Conservation (phyloP, 37 sponge, comb jelly and placozoan genomes). For the Beroe ovata region DNA sequence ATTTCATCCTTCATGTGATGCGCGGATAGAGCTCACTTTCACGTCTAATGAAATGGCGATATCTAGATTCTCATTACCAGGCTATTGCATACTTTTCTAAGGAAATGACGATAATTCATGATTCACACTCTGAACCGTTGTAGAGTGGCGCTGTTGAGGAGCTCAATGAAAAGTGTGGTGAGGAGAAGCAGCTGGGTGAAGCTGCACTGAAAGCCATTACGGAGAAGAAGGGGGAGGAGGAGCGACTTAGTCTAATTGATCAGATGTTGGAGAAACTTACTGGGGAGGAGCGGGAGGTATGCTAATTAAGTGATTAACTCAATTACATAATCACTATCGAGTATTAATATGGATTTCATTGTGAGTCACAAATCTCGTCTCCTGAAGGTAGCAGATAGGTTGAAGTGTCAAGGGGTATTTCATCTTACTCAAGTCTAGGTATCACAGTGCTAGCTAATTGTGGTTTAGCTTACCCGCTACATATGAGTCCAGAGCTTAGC, state of each 20-base stretch:
- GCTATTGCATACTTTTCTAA: too few relatives aligned
- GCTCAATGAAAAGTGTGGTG: constrained; percentile 12
- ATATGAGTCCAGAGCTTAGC: too few relatives aligned
- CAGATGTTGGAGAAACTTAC: constrained; percentile 51
- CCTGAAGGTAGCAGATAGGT: background rate
- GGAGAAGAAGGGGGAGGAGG: constrained; percentile 28
- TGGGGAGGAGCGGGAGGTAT: constrained; percentile 6
- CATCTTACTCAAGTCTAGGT: background rate
- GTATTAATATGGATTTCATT: too few relatives aligned
- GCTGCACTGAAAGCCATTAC: background rate
- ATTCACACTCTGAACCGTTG: too few relatives aligned
- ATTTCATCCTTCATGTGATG: too few relatives aligned
- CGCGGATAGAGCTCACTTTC: background rate
- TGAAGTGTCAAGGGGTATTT: background rate
- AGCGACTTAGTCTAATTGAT: background rate
- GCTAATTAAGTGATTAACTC: background rate
- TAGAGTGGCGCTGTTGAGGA: constrained; percentile 1
- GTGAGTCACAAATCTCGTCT: too few relatives aligned
- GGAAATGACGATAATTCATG: too few relatives aligned
- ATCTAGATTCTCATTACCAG: too few relatives aligned
- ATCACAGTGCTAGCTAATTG: too few relatives aligned
- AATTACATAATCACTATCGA: too few relatives aligned
- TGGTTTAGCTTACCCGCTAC: too few relatives aligned
- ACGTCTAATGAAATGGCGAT: background rate
- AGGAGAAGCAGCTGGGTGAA: constrained; percentile 27